phyloP scores from a whole-genome alignment of 2,113 vertebrate genomes.

The Peromyscus maniculatus region DNA sequence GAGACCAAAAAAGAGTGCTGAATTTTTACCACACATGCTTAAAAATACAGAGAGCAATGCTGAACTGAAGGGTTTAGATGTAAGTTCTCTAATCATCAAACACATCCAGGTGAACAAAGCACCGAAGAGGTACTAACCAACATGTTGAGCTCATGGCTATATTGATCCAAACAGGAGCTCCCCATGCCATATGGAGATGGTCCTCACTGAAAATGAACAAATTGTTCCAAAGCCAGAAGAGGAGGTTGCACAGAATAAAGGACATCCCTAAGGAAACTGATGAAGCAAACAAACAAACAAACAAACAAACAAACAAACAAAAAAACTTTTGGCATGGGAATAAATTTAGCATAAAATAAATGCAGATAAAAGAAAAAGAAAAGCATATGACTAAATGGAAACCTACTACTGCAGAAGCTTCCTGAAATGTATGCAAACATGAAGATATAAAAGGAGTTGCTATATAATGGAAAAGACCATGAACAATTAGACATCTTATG shows the following conservation, averaged over 20 bases:
- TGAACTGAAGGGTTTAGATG: neutral
- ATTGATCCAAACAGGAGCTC: neutral
- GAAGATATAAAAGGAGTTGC: neutral
- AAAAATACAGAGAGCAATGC: neutral
- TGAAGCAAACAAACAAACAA: neutral
- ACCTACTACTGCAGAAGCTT: neutral
- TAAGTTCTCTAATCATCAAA: neutral
- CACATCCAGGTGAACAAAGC: neutral
- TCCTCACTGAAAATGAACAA: neutral
- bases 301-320: too few relatives aligned
- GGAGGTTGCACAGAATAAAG: neutral
- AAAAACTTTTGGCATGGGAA: neutral
- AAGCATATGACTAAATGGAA: neutral
- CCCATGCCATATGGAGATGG: neutral
- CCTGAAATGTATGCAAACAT: neutral
- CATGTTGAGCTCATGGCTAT: neutral
- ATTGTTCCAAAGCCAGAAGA: neutral
- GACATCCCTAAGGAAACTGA: neutral
- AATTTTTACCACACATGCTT: neutral
- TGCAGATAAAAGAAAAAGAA: neutral
- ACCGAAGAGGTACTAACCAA: fast-evolving
- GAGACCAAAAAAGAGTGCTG: neutral
- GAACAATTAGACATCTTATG: neutral
- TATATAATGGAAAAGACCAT: neutral
- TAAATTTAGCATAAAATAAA: neutral